These are phyloP conservation scores for Brachyopa scutellaris DNA, from an alignment of 2,888 invertebrate genomes.

Conservation along the genomic window DNA sequence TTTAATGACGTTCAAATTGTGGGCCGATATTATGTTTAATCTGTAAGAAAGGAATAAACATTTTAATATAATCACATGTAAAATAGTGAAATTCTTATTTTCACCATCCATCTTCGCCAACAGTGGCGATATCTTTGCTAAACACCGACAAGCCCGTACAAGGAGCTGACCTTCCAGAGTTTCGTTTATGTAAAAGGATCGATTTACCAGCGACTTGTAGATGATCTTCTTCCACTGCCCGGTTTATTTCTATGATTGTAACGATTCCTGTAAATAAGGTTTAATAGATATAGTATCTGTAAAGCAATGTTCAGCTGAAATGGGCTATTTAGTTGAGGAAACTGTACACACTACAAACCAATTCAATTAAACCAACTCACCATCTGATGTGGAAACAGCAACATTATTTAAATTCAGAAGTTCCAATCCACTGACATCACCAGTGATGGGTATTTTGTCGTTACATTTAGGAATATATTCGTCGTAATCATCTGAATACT, in stretches of 20 bases:
- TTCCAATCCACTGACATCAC: conserved; percentile 91
- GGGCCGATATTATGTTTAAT: conserved; percentile 83
- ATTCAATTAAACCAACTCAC: conserved; percentile 83
- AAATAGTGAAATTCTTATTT: not conserved
- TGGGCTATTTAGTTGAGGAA: not conserved
- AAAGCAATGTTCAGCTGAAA: no score
- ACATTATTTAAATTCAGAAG: conserved; percentile 87
- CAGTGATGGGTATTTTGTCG: conserved; percentile 84
- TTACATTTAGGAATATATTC: conserved; percentile 86
- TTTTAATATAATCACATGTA: not conserved
- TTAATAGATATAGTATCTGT: no score
- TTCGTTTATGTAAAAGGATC: conserved; percentile 86
- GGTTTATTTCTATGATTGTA: conserved; percentile 85
- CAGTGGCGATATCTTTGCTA: conserved; percentile 90
- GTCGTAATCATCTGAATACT: conserved; percentile 84
- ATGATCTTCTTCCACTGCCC: conserved; percentile 84
- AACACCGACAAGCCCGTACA: conserved; percentile 90
- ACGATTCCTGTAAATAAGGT: conserved; percentile 85
- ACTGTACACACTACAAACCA: no score
- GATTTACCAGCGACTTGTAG: conserved; percentile 85
- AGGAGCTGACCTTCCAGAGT: conserved; percentile 84
- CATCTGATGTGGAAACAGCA: conserved; percentile 86
- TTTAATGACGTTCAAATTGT: conserved; percentile 82
- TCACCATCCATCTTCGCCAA: conserved; percentile 92
- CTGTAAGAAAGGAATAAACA: conserved; percentile 64